These are phyloP conservation scores for Urocitellus parryii DNA, from an alignment of 2,113 vertebrate genomes.

Conservation along the genomic window DNA sequence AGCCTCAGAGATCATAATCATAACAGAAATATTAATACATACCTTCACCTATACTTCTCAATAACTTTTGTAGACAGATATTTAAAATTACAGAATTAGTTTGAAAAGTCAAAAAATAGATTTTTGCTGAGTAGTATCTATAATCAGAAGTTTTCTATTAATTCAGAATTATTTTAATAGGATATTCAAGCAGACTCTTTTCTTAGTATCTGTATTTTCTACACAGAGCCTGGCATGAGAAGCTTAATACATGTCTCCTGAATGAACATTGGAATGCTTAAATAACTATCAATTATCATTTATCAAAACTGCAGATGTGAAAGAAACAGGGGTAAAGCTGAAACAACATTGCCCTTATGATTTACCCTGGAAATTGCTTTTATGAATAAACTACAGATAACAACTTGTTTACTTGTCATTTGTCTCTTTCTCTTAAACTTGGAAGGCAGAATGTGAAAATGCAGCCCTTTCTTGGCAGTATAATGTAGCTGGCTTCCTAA, in stretches of 20 bases:
- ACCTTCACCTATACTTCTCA: constrained; percentile 40
- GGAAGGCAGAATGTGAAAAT: too few species aligned
- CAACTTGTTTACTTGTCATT: constrained; percentile 61
- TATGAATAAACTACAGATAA: constrained; percentile 60
- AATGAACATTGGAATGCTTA: constrained; percentile 57
- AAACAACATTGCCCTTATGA: constrained; percentile 15
- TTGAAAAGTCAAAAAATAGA: constrained; percentile 57
- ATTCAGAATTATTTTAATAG: constrained; percentile 67
- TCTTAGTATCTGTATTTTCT: constrained; percentile 57
- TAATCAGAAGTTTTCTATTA: constrained; percentile 54
- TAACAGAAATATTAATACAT: not conserved
- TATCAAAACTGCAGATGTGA: constrained; percentile 38
- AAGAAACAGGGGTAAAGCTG: not conserved
- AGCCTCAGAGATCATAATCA: not conserved
- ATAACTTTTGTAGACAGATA: constrained; percentile 31
- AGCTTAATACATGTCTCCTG: constrained; percentile 51
- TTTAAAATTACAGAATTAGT: constrained; percentile 55
- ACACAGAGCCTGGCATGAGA: constrained; percentile 25
- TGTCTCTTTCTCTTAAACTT: constrained; percentile 36
- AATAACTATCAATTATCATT: constrained; percentile 64
- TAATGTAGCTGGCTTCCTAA: too few species aligned
- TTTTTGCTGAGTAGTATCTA: not conserved
- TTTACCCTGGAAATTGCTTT: constrained; percentile 49
- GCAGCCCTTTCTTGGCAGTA: too few species aligned
- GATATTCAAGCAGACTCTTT: constrained; percentile 55